These are phyloP conservation scores for Alectura lathami DNA, from an alignment of 2,113 vertebrate species.

Conservation along the genomic window DNA sequence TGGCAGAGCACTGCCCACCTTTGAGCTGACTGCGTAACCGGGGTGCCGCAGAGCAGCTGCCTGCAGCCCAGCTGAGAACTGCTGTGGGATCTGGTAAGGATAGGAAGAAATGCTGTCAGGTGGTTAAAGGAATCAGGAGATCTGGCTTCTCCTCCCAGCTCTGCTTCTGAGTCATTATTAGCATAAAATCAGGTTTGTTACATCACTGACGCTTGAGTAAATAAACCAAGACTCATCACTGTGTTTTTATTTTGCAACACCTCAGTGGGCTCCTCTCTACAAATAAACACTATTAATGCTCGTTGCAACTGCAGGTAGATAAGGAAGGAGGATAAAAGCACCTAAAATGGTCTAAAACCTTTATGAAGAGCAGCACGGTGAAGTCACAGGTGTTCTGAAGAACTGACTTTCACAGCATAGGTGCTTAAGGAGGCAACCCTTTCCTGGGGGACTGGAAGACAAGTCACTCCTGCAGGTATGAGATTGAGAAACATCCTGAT, in stretches of 20 bases:
- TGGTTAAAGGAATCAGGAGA: slow-evolving; percentile 39
- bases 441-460: background rate
- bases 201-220: slow-evolving; percentile 68
- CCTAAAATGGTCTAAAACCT: background rate
- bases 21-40: background rate
- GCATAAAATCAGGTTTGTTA: slow-evolving; percentile 67
- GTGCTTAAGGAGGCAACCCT: background rate
- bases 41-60: background rate
- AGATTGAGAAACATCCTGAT: slow-evolving; percentile 4
- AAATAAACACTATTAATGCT: slow-evolving; percentile 45
- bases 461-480: background rate
- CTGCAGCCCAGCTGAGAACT: background rate
- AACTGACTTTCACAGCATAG: background rate
- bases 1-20: background rate
- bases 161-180: slow-evolving; percentile 61
- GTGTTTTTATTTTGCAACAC: slow-evolving; percentile 67
- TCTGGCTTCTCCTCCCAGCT: slow-evolving; percentile 53
- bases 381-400: background rate
- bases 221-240: slow-evolving; percentile 65
- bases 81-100: background rate
- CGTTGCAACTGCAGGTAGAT: background rate
- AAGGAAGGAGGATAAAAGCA: background rate
- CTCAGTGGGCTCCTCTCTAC: slow-evolving; percentile 51
- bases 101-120: background rate
- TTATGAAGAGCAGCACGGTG: background rate